Conservation (phyloP, 2,888 invertebrate species). For the Carterocephalus palaemon region DNA sequence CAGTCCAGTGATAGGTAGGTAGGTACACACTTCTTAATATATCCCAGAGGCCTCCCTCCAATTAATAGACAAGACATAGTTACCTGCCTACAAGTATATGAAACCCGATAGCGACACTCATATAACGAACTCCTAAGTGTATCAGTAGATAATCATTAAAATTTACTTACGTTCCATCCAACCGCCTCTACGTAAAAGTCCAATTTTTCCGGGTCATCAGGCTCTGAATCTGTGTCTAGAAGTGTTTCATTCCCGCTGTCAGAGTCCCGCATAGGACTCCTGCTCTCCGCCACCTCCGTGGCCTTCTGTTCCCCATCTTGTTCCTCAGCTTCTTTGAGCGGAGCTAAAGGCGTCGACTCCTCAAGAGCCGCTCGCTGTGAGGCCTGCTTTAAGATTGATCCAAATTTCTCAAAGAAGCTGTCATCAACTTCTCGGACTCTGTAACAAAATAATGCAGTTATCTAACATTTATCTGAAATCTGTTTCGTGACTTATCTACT, state of each 20-base stretch:
- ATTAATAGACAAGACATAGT: too few species aligned
- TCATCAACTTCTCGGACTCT: slow-evolving; percentile 90
- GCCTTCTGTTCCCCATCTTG: slow-evolving; percentile 67
- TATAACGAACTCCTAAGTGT: too few species aligned
- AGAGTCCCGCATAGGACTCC: slow-evolving; percentile 56
- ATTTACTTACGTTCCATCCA: slow-evolving; percentile 89
- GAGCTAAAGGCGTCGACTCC: slow-evolving; percentile 77
- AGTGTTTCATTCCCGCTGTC: slow-evolving; percentile 78
- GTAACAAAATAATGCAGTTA: slow-evolving; percentile 36
- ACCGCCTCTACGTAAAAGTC: slow-evolving; percentile 82
- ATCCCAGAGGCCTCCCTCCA: too few species aligned
- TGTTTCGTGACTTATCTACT: neutral
- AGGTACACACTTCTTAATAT: too few species aligned
- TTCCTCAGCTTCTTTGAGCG: slow-evolving; percentile 66
- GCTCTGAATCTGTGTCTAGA: slow-evolving; percentile 82
- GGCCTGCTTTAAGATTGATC: slow-evolving; percentile 83
- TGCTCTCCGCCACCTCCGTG: slow-evolving; percentile 57
- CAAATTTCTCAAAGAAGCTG: slow-evolving; percentile 91
- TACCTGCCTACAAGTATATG: too few species aligned
- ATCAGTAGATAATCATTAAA: too few species aligned
- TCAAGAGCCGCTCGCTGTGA: slow-evolving; percentile 78
- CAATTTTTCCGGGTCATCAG: slow-evolving; percentile 80
- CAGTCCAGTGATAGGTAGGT: too few species aligned
- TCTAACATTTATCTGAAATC: neutral
- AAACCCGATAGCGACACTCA: too few species aligned